phyloP scores from a whole-genome alignment of 1,140 invertebrate genomes.

The Bombus vancouverensis region DNA sequence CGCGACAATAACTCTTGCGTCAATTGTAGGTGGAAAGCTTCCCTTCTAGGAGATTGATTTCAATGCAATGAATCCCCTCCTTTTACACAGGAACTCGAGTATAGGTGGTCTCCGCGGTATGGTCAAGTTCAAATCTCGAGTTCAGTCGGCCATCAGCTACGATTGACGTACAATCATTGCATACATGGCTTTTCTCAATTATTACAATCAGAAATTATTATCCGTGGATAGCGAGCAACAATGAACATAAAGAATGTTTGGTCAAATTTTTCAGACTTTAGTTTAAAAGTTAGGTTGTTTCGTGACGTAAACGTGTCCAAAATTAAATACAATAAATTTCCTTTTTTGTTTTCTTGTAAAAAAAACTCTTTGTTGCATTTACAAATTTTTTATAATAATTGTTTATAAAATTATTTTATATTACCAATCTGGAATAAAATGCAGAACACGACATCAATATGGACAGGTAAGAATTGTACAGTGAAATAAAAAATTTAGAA shows the following conservation, averaged over 20 bases:
- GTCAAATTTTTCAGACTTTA: neutral
- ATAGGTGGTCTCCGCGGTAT: conserved; percentile 60
- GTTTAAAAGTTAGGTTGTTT: neutral
- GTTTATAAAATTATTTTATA: neutral
- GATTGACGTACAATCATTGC: conserved; percentile 64
- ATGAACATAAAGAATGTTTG: conserved; percentile 11
- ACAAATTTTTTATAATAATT: neutral
- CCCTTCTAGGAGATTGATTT: conserved; percentile 53
- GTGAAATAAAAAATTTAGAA: neutral
- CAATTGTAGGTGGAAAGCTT: conserved; percentile 37
- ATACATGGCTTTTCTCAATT: conserved; percentile 25
- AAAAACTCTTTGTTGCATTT: neutral
- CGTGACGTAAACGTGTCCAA: conserved; percentile 1
- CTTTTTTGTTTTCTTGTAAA: neutral
- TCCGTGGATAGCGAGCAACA: neutral
- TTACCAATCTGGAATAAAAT: conserved; percentile 40
- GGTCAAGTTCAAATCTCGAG: conserved; percentile 78
- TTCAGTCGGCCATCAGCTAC: conserved; percentile 75
- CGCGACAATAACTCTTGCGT: conserved; percentile 13
- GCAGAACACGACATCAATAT: conserved; percentile 46
- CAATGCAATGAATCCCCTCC: conserved; percentile 68
- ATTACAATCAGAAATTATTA: conserved; percentile 26
- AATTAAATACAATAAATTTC: neutral
- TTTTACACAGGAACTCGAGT: conserved; percentile 53
- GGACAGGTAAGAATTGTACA: conserved; percentile 61